phyloP scores from a whole-genome alignment of 92 coral and sea anemone genomes.

The Zoanthus sansibaricus region DNA sequence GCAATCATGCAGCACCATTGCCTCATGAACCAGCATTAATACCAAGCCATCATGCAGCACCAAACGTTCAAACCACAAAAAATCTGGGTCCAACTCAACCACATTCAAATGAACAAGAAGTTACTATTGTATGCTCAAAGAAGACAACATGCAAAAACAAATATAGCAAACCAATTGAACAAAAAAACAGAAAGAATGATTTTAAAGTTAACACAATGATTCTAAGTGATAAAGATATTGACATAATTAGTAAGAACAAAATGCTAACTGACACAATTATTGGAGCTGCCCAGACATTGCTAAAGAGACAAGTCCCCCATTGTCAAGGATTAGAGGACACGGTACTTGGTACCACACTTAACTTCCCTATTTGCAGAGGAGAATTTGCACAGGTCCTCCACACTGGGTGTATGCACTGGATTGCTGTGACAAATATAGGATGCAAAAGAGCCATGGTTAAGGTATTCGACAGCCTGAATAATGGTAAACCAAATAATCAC shows the following conservation, averaged over 20 bases:
- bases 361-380: slow-evolving; percentile 55
- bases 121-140: background rate
- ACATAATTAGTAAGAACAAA: slow-evolving; percentile 3
- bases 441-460: slow-evolving; percentile 50
- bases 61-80: background rate
- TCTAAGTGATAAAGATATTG: background rate
- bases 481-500: slow-evolving; percentile 53
- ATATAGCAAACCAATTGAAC: background rate
- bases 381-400: slow-evolving; percentile 70
- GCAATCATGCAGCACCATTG: background rate
- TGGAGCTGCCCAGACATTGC: slow-evolving; percentile 55
- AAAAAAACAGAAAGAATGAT: background rate
- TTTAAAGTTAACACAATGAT: background rate
- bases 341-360: slow-evolving; percentile 51
- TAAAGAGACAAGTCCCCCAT: slow-evolving; percentile 44
- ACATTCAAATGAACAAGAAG: background rate
- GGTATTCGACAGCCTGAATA: slow-evolving; percentile 63
- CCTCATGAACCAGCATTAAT: too few relatives aligned
- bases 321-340: slow-evolving; percentile 69
- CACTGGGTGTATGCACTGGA: slow-evolving; percentile 71
- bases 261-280: slow-evolving; percentile 47
- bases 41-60: too few relatives aligned
- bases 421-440: slow-evolving; percentile 58
- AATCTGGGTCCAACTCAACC: slow-evolving; percentile 1
- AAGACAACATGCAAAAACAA: background rate